phyloP scores from a whole-genome alignment of 2,888 invertebrate genomes.

The Teleiodes luculella region DNA sequence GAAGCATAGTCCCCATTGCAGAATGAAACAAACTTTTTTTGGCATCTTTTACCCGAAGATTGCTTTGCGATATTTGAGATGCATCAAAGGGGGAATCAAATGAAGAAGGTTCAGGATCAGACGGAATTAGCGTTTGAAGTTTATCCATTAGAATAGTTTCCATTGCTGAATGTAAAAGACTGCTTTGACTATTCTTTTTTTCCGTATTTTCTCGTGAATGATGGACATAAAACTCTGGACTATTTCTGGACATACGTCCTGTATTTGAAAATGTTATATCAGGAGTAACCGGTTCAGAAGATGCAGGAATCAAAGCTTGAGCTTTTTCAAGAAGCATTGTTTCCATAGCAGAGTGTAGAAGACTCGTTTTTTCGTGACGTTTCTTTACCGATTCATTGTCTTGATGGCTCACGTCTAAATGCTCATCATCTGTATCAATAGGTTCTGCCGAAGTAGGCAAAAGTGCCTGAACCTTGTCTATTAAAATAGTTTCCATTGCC shows the following conservation, averaged over 20 bases:
- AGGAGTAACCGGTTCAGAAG: slow-evolving; percentile 24
- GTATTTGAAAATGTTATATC: too few relatives aligned
- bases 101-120: slow-evolving; percentile 13
- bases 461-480: slow-evolving; percentile 72
- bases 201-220: slow-evolving; percentile 4
- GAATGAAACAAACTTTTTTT: slow-evolving; percentile 58
- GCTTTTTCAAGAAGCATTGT: slow-evolving; percentile 29
- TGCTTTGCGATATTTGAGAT: not conserved
- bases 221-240: not conserved
- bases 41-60: too few relatives aligned
- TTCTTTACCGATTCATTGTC: not conserved
- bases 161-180: slow-evolving; percentile 61
- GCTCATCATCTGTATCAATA: slow-evolving; percentile 2
- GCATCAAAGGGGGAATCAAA: not conserved
- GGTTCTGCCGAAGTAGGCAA: slow-evolving; percentile 52
- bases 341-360: slow-evolving; percentile 45
- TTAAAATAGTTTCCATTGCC: slow-evolving; percentile 77
- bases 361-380: slow-evolving; percentile 24
- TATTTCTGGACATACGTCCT: not conserved
- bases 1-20: slow-evolving; percentile 74
- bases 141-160: slow-evolving; percentile 72
- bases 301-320: slow-evolving; percentile 19
- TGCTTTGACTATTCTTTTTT: slow-evolving; percentile 19
- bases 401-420: not conserved
- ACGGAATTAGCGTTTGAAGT: slow-evolving; percentile 48